These are phyloP conservation scores for Amphipoea lucens DNA, from an alignment of 2,888 invertebrate genomes.

Conservation along the genomic window DNA sequence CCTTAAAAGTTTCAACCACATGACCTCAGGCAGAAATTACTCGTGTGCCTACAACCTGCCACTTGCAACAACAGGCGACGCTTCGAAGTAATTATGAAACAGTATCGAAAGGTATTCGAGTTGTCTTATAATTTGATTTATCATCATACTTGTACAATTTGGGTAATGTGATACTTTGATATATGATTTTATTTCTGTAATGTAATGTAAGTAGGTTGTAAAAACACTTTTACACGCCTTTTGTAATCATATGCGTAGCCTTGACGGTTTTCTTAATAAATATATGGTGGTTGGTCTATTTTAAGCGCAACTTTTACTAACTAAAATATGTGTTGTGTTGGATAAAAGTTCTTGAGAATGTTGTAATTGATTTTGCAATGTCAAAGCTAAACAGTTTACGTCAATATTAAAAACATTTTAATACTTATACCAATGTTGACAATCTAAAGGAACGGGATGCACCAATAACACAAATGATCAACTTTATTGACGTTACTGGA, in stretches of 20 bases:
- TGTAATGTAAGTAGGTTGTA: background rate
- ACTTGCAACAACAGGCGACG: constrained; percentile 70
- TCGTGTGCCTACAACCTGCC: constrained; percentile 74
- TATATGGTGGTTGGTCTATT: background rate
- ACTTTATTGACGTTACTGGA: background rate
- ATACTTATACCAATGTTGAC: background rate
- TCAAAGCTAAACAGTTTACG: background rate
- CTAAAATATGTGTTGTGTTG: background rate
- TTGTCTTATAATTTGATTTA: constrained; percentile 29
- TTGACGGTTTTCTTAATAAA: background rate
- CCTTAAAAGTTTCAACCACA: constrained; percentile 60
- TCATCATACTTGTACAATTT: background rate
- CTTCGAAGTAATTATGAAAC: constrained; percentile 31
- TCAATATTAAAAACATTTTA: background rate
- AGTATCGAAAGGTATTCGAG: constrained; percentile 6
- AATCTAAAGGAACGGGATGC: no score
- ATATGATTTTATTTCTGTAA: background rate
- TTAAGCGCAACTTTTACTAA: background rate
- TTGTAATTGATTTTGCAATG: background rate
- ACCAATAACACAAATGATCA: background rate
- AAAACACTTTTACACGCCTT: background rate
- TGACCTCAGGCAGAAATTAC: constrained; percentile 69
- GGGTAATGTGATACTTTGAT: background rate
- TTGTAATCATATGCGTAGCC: background rate
- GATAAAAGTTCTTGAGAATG: background rate